These are phyloP conservation scores for Microcebus ravelobensis DNA, from an alignment of 2,113 vertebrate species.

Conservation along the genomic window DNA sequence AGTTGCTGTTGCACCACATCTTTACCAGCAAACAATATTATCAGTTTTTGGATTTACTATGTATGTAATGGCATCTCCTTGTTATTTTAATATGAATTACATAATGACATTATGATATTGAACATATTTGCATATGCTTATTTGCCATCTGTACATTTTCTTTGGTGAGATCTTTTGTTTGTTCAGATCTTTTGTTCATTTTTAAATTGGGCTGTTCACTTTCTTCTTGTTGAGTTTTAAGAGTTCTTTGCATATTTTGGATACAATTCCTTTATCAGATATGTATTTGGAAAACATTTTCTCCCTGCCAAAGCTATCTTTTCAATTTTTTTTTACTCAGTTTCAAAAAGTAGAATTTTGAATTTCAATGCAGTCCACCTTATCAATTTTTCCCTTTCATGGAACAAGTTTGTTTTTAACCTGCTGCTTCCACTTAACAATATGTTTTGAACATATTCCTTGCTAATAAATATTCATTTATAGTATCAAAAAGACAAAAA, in stretches of 20 bases:
- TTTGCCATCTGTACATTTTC: background rate
- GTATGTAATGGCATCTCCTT: background rate
- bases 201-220: background rate
- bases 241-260: background rate
- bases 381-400: background rate
- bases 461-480: background rate
- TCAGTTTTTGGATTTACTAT: background rate
- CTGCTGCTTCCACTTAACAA: background rate
- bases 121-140: background rate
- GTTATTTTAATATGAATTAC: background rate
- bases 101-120: background rate
- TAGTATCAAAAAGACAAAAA: background rate
- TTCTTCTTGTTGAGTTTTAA: conserved; percentile 3
- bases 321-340: background rate
- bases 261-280: background rate
- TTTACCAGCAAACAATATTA: background rate
- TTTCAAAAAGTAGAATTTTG: background rate
- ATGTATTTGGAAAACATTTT: background rate
- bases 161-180: background rate
- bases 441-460: background rate
- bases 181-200: background rate
- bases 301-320: background rate
- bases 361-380: background rate
- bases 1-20: background rate
- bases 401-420: background rate